phyloP scores from a whole-genome alignment of 2,797 vertebrate genomes.

The Gila robusta region DNA sequence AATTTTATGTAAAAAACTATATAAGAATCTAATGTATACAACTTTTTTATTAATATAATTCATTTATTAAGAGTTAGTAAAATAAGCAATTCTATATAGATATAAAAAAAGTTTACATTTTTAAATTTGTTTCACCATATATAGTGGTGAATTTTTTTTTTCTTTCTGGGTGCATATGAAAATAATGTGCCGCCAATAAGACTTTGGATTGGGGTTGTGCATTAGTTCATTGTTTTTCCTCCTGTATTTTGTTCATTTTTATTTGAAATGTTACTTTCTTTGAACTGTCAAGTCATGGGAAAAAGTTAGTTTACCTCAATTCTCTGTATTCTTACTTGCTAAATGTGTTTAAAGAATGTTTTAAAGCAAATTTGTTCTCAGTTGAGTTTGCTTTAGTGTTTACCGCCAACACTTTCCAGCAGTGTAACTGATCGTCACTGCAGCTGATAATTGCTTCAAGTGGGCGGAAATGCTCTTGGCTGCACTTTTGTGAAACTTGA shows the following conservation, averaged over 20 bases:
- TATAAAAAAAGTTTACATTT: no score
- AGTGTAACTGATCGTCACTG: conserved; percentile 13
- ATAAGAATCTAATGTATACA: neutral
- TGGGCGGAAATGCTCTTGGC: conserved; percentile 38
- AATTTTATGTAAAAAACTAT: neutral
- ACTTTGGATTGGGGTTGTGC: neutral
- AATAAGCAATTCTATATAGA: no score
- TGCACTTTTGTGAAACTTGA: conserved; percentile 24
- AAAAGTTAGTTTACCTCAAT: no score
- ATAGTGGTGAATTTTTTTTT: no score
- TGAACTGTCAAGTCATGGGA: no score
- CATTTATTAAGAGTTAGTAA: no score
- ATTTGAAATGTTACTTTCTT: neutral
- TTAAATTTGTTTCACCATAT: no score
- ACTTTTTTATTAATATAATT: no score
- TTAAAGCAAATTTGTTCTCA: neutral
- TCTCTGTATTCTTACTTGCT: neutral
- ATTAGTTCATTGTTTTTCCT: neutral
- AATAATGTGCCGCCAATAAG: neutral
- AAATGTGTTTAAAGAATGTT: neutral
- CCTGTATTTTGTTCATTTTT: neutral
- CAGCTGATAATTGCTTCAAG: conserved; percentile 34
- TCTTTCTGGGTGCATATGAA: neutral
- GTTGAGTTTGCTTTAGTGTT: neutral
- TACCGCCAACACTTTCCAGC: neutral